Evolutionary conservation across 2,888 invertebrate genomes (phyloP).

Genomic region (Rosalia funebris): DNA sequence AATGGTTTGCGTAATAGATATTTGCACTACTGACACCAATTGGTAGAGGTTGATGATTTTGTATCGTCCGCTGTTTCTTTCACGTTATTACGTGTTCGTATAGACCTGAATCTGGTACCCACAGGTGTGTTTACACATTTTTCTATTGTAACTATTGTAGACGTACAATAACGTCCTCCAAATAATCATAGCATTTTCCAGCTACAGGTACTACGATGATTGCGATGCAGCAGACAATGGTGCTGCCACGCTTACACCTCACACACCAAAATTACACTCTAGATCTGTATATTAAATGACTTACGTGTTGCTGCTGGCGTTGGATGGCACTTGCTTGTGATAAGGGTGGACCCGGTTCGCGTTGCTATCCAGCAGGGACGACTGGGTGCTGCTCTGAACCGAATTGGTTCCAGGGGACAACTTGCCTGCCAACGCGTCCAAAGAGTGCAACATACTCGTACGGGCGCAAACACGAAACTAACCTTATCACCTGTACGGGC

Average conservation of each 20-base stretch:
- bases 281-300: slow-evolving; percentile 26
- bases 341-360: slow-evolving; percentile 74
- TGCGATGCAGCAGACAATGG: too few relatives aligned
- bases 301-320: slow-evolving; percentile 50
- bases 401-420: slow-evolving; percentile 79
- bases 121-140: too few relatives aligned
- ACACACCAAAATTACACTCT: not conserved
- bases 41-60: too few relatives aligned
- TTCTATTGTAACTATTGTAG: too few relatives aligned
- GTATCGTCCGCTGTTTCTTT: too few relatives aligned
- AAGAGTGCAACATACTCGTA: slow-evolving; percentile 81
- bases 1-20: too few relatives aligned
- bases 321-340: slow-evolving; percentile 66
- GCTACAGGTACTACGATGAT: too few relatives aligned
- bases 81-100: too few relatives aligned
- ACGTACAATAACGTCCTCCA: too few relatives aligned
- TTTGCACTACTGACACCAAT: not conserved
- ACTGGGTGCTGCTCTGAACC: slow-evolving; percentile 52
- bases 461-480: slow-evolving; percentile 53
- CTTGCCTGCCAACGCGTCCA: slow-evolving; percentile 90
- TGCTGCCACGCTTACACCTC: too few relatives aligned
- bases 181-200: too few relatives aligned
- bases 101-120: too few relatives aligned
- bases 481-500: slow-evolving; percentile 48
- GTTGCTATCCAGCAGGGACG: slow-evolving; percentile 72